Conservation (phyloP, 2,888 invertebrate genomes). For the Cheilosia variabilis region DNA sequence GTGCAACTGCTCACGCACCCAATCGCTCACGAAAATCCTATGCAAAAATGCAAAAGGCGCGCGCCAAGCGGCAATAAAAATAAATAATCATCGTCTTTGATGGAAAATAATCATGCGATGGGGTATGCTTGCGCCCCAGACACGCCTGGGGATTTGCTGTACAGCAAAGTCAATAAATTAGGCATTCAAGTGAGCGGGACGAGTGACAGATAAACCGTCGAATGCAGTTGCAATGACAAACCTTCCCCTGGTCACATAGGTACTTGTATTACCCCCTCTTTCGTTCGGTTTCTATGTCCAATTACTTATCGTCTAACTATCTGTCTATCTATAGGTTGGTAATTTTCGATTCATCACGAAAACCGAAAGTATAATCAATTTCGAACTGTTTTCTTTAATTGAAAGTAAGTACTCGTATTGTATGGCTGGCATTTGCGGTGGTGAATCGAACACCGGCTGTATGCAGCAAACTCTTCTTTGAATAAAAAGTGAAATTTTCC, state of each 20-base stretch:
- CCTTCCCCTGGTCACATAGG: constrained; percentile 22
- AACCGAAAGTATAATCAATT: constrained; percentile 60
- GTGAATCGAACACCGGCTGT: constrained; percentile 15
- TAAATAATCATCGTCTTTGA: constrained; percentile 49
- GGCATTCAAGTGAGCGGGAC: constrained; percentile 44
- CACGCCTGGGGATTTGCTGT: constrained; percentile 49
- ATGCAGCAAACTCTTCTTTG: constrained; percentile 29
- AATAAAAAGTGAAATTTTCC: constrained; percentile 65
- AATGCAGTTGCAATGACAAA: constrained; percentile 22
- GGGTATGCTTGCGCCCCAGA: constrained; percentile 24
- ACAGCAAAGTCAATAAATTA: constrained; percentile 46
- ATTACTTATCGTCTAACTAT: constrained; percentile 17
- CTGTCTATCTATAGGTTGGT: constrained; percentile 16
- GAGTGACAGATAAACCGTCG: constrained; percentile 7
- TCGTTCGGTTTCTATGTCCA: constrained; percentile 29
- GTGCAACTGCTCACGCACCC: constrained; percentile 53
- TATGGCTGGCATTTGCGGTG: constrained; percentile 13
- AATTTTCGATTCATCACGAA: constrained; percentile 65
- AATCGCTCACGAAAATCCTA: constrained; percentile 17
- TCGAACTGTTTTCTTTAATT: constrained; percentile 48
- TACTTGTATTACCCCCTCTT: constrained; percentile 16
- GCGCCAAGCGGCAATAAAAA: constrained; percentile 40
- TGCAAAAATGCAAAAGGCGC: constrained; percentile 21
- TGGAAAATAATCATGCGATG: constrained; percentile 43
- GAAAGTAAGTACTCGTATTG: constrained; percentile 9